Percentiles rank a stretch among this genome's conserved stretches.
Evolutionary conservation across 2,797 vertebrate species (phyloP).

Genomic region (Phataginus tetradactyla): DNA sequence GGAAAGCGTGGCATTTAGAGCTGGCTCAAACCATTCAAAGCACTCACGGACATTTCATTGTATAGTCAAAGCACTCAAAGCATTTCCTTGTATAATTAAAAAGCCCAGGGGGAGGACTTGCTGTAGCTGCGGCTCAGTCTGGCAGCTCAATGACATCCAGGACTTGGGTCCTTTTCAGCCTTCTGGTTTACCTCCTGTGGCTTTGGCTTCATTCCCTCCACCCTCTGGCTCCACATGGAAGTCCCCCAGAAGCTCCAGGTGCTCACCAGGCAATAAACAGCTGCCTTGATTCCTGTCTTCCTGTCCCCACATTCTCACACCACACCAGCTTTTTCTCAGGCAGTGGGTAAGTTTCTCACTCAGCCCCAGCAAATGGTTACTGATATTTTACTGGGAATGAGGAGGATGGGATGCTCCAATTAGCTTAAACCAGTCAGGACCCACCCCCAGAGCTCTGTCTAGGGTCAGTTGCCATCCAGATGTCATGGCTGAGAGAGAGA

Average conservation of each 20-base stretch:
- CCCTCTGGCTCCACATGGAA: background rate
- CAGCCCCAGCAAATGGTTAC: background rate
- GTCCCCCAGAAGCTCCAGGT: background rate
- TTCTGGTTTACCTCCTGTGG: background rate
- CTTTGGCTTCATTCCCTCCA: accelerated
- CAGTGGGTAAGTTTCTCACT: background rate
- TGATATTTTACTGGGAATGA: background rate
- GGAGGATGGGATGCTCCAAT: background rate
- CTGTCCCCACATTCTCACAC: background rate
- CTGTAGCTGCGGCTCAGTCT: background rate
- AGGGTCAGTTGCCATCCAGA: background rate
- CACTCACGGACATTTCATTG: background rate
- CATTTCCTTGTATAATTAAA: background rate
- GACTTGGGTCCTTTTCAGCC: background rate
- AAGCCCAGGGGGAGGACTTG: background rate
- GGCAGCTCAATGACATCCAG: background rate
- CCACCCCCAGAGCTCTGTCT: background rate
- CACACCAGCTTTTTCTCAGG: background rate
- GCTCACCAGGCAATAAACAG: background rate
- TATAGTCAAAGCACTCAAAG: no score
- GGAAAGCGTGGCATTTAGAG: background rate
- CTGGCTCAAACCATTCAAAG: background rate
- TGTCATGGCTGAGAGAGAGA: background rate
- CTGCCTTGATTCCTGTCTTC: background rate
- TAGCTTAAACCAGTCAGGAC: background rate